Conservation (phyloP, 2,797 vertebrate species). For the Sebastes itinus region DNA sequence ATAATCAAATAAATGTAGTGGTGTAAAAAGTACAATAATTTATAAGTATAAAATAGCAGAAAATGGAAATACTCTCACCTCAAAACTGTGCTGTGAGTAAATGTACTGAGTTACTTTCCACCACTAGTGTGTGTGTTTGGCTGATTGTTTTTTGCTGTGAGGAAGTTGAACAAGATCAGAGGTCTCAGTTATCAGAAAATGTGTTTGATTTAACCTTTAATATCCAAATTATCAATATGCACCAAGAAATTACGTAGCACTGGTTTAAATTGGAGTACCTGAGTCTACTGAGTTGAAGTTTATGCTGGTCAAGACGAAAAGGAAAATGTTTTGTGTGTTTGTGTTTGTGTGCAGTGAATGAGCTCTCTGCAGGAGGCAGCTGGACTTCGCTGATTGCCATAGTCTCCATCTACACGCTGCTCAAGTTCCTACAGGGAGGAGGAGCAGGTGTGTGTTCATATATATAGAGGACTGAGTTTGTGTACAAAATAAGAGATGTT, state of each 20-base stretch:
- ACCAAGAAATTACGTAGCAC: not conserved
- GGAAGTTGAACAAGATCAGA: too few relatives aligned
- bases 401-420: slow-evolving; percentile 85
- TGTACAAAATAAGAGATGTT: not conserved
- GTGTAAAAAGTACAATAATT: too few relatives aligned
- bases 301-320: not conserved
- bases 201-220: not conserved
- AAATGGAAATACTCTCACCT: too few relatives aligned
- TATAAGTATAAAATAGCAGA: too few relatives aligned
- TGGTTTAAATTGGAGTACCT: too few relatives aligned
- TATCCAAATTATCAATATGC: not conserved
- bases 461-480: slow-evolving; percentile 67
- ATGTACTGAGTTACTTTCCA: not conserved
- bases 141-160: not conserved
- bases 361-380: slow-evolving; percentile 78
- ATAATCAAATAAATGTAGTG: too few relatives aligned
- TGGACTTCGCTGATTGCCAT: slow-evolving; percentile 85
- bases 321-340: not conserved
- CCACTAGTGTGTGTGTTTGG: not conserved
- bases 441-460: slow-evolving; percentile 80
- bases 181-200: not conserved
- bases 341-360: slow-evolving; percentile 80
- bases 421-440: slow-evolving; percentile 92
- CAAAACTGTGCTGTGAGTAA: too few relatives aligned
- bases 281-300: not conserved